These are phyloP conservation scores for Synanthedon formicaeformis DNA, from an alignment of 2,888 invertebrate species.

Conservation along the genomic window DNA sequence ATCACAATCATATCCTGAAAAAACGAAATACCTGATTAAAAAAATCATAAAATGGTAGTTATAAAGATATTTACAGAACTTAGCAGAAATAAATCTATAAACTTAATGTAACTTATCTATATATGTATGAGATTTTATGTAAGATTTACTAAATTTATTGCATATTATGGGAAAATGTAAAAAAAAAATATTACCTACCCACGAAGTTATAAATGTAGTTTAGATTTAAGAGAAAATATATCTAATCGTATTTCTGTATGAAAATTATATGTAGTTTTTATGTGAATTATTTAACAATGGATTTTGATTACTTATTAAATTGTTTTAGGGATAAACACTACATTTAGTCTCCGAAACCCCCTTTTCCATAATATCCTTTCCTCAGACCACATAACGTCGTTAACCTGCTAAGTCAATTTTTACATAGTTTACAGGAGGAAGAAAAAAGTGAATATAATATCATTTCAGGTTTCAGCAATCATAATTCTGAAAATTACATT, in stretches of 20 bases:
- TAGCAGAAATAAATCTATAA: constrained; percentile 26
- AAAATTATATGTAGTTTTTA: constrained; percentile 71
- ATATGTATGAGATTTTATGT: constrained; percentile 47
- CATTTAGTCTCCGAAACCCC: neutral
- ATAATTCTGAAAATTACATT: no score
- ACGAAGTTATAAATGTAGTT: constrained; percentile 60
- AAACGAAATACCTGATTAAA: constrained; percentile 60
- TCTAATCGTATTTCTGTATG: constrained; percentile 72
- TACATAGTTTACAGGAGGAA: no score
- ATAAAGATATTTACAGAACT: constrained; percentile 44
- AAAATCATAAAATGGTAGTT: constrained; percentile 33
- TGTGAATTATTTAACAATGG: constrained; percentile 64
- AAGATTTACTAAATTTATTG: constrained; percentile 53
- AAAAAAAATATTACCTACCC: constrained; percentile 52
- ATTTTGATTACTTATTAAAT: constrained; percentile 57
- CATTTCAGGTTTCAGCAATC: no score
- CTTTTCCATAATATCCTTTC: no score
- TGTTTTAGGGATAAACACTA: constrained; percentile 54
- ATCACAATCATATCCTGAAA: constrained; percentile 49
- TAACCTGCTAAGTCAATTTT: no score
- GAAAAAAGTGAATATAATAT: no score
- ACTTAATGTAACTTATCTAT: no score
- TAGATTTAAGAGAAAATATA: constrained; percentile 65
- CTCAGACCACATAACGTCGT: no score
- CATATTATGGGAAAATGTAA: constrained; percentile 59